These are phyloP conservation scores for Morphnarchus princeps DNA, from an alignment of 2,113 vertebrate species.

Conservation along the genomic window DNA sequence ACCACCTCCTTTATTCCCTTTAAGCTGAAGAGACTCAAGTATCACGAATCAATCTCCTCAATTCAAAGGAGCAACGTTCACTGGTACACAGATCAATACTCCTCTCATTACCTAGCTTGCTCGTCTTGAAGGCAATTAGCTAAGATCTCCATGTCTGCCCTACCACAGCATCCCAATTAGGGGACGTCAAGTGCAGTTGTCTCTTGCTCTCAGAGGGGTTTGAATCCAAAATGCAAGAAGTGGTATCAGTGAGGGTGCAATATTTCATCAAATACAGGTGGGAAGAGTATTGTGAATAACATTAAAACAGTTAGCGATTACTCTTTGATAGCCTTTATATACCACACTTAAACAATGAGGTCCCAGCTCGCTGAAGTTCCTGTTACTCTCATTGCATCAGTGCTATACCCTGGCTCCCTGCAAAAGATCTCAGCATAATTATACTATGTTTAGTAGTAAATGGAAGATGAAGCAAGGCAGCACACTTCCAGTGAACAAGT, in stretches of 20 bases:
- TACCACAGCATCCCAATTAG: not conserved
- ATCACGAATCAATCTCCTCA: not conserved
- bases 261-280: not conserved
- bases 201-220: not conserved
- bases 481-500: rapidly evolving
- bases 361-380: not conserved
- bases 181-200: not conserved
- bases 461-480: not conserved
- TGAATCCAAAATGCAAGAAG: not conserved
- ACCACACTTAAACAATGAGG: not conserved
- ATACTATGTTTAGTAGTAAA: not conserved
- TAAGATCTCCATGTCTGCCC: not conserved
- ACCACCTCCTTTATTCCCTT: not conserved
- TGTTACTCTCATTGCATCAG: not conserved
- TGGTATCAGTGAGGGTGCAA: too few species aligned
- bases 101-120: not conserved
- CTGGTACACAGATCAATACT: not conserved
- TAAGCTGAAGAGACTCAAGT: not conserved
- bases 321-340: not conserved
- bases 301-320: not conserved
- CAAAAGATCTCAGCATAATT: not conserved
- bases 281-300: not conserved
- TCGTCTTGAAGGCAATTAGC: not conserved
- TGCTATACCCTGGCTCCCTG: not conserved
- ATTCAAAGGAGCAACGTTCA: not conserved